Evolutionary conservation across 2,888 invertebrate species (phyloP).

Genomic region (Eudemis profundana): DNA sequence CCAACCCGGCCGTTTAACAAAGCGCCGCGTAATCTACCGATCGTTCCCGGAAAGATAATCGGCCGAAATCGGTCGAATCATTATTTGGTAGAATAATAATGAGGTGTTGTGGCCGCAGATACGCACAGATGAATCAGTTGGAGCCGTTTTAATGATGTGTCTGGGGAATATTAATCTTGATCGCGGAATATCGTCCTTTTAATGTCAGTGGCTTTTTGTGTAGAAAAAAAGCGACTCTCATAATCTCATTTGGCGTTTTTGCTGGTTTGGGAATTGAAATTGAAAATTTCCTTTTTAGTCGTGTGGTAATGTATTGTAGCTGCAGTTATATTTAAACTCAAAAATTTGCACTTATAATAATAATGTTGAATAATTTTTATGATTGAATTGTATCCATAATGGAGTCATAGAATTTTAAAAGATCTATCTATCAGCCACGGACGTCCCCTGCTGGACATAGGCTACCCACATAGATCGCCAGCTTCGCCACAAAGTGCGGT

Average conservation of each 20-base stretch:
- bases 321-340: too few species aligned
- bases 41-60: conserved; percentile 74
- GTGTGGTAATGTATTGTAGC: too few species aligned
- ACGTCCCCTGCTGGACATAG: too few species aligned
- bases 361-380: too few species aligned
- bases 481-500: too few species aligned
- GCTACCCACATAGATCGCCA: too few species aligned
- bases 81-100: conserved; percentile 77
- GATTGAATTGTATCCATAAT: too few species aligned
- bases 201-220: neutral
- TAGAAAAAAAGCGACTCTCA: neutral
- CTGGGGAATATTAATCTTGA: conserved; percentile 18
- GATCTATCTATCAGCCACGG: too few species aligned
- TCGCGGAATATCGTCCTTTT: conserved; percentile 15
- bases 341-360: too few species aligned
- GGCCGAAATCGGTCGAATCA: conserved; percentile 67
- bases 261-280: too few species aligned
- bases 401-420: too few species aligned
- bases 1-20: conserved; percentile 59
- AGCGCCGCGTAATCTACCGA: conserved; percentile 65
- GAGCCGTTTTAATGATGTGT: conserved; percentile 1
- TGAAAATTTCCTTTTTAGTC: too few species aligned
- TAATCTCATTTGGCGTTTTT: neutral
- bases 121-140: conserved; percentile 27
- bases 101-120: conserved; percentile 54